Percentiles rank a stretch among this genome's conserved stretches.
Conservation (phyloP, 2,113 vertebrate species). For the Nanorana parkeri region DNA sequence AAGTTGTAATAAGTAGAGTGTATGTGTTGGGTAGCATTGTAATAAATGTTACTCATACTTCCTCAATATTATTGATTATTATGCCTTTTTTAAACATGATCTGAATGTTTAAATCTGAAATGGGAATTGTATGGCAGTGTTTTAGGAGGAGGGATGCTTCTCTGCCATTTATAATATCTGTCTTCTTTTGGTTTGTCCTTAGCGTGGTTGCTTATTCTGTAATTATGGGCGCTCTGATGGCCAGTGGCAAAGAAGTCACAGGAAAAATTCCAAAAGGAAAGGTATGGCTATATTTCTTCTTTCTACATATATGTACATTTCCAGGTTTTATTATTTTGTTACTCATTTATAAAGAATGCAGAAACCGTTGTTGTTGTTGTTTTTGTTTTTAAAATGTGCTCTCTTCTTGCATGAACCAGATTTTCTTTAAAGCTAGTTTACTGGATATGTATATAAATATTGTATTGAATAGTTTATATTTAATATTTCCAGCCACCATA, state of each 20-base stretch:
- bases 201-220: constrained; percentile 96
- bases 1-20: too few species aligned
- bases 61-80: too few species aligned
- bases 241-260: constrained; percentile 93
- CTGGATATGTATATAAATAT: too few species aligned
- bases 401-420: too few species aligned
- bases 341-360: too few species aligned
- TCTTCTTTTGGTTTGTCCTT: background rate
- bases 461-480: too few species aligned
- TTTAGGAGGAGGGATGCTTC: background rate
- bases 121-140: background rate
- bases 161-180: background rate
- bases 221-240: constrained; percentile 95
- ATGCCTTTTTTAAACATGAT: background rate
- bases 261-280: constrained; percentile 96
- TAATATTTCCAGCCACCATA: too few species aligned
- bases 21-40: too few species aligned
- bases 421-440: too few species aligned
- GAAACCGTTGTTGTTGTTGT: too few species aligned
- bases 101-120: background rate
- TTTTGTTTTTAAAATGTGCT: too few species aligned
- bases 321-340: background rate
- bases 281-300: constrained; percentile 68
- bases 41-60: too few species aligned
- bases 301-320: background rate